Conservation (phyloP, 2,797 vertebrate genomes). For the Arctocebus calabarensis region DNA sequence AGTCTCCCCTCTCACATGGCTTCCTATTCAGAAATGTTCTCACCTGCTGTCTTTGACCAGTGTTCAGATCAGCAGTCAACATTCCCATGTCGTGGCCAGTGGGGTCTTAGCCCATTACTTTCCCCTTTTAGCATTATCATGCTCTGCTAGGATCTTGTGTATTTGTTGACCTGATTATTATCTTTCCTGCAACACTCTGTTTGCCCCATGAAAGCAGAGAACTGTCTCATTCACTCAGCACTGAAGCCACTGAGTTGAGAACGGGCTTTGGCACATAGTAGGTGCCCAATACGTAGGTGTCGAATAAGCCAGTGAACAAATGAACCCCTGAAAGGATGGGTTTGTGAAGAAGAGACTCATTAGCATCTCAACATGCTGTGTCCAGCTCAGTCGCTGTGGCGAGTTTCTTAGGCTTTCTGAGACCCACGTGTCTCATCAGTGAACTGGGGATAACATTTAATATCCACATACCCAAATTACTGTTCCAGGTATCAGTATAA, state of each 20-base stretch:
- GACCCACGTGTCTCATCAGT: background rate
- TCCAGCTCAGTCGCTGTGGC: background rate
- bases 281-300: background rate
- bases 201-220: background rate
- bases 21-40: too few relatives aligned
- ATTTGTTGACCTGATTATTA: accelerated
- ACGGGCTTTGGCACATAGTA: background rate
- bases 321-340: accelerated
- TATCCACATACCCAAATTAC: background rate
- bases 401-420: background rate
- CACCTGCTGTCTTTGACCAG: too few relatives aligned
- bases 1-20: accelerated
- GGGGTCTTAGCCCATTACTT: accelerated
- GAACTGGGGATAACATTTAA: background rate
- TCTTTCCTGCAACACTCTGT: accelerated
- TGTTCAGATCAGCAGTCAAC: background rate
- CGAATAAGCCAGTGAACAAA: background rate
- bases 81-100: accelerated
- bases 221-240: background rate
- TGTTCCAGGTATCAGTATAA: background rate
- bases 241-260: background rate
- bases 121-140: accelerated
- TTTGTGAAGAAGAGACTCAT: background rate
- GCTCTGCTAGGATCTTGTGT: accelerated
- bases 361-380: too few relatives aligned